Percentiles rank a stretch among this genome's conserved stretches.
phyloP scores from a whole-genome alignment of 2,113 vertebrate species.

The Megaptera novaeangliae region DNA sequence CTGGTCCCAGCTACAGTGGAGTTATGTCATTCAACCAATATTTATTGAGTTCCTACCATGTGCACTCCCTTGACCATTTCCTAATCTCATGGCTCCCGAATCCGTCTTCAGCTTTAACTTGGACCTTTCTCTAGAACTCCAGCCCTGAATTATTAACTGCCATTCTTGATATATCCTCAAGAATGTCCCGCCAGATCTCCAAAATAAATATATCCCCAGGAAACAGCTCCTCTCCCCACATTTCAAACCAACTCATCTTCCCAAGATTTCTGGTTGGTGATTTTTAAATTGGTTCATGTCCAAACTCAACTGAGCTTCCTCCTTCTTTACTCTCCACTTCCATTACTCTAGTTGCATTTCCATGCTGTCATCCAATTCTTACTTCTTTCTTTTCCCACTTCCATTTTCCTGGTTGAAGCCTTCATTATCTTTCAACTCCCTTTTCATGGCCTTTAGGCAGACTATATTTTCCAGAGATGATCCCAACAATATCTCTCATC shows the following conservation, averaged over 20 bases:
- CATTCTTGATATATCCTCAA: background rate
- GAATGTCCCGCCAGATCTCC: background rate
- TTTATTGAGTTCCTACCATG: background rate
- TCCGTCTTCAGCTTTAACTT: background rate
- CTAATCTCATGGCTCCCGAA: background rate
- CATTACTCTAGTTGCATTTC: background rate
- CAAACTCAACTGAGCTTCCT: background rate
- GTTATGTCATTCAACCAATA: background rate
- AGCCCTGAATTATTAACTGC: background rate
- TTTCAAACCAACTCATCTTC: background rate
- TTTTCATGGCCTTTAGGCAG: background rate
- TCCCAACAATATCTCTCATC: background rate
- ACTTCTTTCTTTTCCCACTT: background rate
- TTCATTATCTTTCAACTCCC: background rate
- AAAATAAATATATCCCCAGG: conserved; percentile 26
- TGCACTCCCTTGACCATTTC: background rate
- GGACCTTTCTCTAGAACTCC: background rate
- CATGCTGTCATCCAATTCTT: background rate
- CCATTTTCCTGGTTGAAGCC: background rate
- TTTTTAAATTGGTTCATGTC: background rate
- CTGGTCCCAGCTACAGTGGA: background rate
- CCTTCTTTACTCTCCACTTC: background rate
- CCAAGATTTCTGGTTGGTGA: background rate
- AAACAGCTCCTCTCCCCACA: background rate
- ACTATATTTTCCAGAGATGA: background rate